Percentiles rank a stretch among this genome's conserved stretches.
Conservation (phyloP, 1,140 invertebrate genomes). For the Diorhabda carinulata region DNA sequence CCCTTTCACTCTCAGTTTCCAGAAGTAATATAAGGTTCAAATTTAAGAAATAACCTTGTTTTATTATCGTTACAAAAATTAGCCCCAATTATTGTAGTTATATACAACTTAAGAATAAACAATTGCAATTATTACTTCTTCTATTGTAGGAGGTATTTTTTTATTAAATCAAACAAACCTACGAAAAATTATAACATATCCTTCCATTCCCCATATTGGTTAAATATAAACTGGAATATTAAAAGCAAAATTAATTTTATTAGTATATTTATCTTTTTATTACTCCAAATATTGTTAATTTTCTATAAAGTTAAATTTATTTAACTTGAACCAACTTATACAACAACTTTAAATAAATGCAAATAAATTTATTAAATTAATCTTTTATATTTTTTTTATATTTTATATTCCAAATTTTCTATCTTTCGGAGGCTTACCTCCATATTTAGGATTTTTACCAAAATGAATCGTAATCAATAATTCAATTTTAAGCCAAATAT, state of each 20-base stretch:
- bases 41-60: slow-evolving; percentile 48
- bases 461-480: slow-evolving; percentile 54
- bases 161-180: slow-evolving; percentile 52
- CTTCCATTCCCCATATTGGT: slow-evolving; percentile 54
- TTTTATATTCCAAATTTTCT: slow-evolving; percentile 50
- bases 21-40: slow-evolving; percentile 49
- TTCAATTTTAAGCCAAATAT: slow-evolving; percentile 46
- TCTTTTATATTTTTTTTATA: background rate
- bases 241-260: slow-evolving; percentile 47
- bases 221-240: slow-evolving; percentile 49
- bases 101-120: slow-evolving; percentile 36
- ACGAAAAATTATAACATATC: slow-evolving; percentile 53
- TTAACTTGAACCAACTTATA: slow-evolving; percentile 50
- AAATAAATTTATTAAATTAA: slow-evolving; percentile 46
- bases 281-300: slow-evolving; percentile 44
- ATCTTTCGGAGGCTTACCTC: slow-evolving; percentile 52
- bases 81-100: slow-evolving; percentile 48
- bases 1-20: slow-evolving; percentile 53
- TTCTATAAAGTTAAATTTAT: slow-evolving; percentile 48
- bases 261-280: slow-evolving; percentile 49
- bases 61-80: slow-evolving; percentile 55
- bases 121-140: slow-evolving; percentile 45
- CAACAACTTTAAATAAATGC: slow-evolving; percentile 42
- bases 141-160: slow-evolving; percentile 39
- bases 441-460: slow-evolving; percentile 54